Percentiles rank a stretch among this genome's conserved stretches.
Conservation (phyloP, 53 echinoderm and acorn worm species). For the Hippasteria phrygiana region DNA sequence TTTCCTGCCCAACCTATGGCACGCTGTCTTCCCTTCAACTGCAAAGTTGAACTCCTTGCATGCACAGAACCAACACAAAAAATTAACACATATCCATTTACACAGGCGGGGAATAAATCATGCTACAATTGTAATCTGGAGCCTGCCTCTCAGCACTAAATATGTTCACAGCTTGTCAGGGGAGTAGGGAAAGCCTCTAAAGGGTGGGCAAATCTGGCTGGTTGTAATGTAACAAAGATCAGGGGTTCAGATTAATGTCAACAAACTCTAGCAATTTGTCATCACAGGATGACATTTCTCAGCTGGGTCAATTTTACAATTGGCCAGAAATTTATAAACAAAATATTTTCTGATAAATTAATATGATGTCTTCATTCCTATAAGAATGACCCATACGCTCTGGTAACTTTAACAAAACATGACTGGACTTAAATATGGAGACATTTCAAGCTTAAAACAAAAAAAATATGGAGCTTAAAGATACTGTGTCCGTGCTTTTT, state of each 20-base stretch:
- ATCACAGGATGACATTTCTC: neutral
- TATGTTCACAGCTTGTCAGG: constrained; percentile 49
- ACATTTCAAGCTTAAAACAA: too few relatives aligned
- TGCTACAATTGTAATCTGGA: constrained; percentile 9
- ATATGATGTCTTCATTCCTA: too few relatives aligned
- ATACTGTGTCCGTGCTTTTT: too few relatives aligned
- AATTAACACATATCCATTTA: constrained; percentile 31
- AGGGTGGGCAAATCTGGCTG: neutral
- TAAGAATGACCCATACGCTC: too few relatives aligned
- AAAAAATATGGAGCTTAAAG: too few relatives aligned
- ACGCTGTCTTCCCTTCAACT: neutral
- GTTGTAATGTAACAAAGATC: neutral
- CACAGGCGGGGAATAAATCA: constrained; percentile 13
- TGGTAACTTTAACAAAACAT: too few relatives aligned
- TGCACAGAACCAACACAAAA: neutral
- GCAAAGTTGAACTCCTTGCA: neutral
- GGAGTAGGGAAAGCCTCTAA: neutral
- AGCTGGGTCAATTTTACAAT: neutral
- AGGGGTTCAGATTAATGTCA: neutral
- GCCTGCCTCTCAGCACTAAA: constrained; percentile 5
- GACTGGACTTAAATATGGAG: too few relatives aligned
- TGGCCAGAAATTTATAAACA: neutral
- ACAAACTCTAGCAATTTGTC: neutral
- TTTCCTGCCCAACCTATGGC: neutral
- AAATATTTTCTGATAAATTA: neutral